Evolutionary conservation across 2,113 vertebrate species (phyloP), one percentile per base, ranked within the genome.

Genomic region (Lampris megalopsis): DNA sequence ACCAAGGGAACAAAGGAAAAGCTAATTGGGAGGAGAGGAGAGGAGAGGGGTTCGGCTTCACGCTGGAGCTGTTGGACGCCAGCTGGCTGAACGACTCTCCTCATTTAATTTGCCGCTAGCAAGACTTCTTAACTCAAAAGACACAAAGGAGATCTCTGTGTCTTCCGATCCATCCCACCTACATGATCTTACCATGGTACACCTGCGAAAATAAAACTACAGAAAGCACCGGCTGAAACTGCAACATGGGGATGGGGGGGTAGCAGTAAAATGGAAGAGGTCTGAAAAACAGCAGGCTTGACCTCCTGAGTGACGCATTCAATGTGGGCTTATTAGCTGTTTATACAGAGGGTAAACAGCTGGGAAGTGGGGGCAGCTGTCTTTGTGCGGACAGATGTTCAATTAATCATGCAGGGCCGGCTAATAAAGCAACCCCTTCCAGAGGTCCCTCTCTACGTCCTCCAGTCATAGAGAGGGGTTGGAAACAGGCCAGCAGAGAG

Each of bases 331-430:
- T 85, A 87, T 91, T 84, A 87, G 66, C 80, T 88, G 87, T 89
- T 88, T 89, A 90, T 88, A 79, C 70, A 68, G 82, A 74, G 79
- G 77, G 88, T 90, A 92, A 92, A 92, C 91, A 93, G 86, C 88
- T 89, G 88, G 82, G 81, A 87, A 81, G 77, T 84, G 84, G 81
- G 87, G 89, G 90, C 87, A 86, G 83, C 81, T 85, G 86, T 83
- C 78, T 82, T 79, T 85, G 81, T 64, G 76, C 57, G 82, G 89
- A 83, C 91, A 93, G 92, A 93, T 93, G 92, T 92, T 88, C 85
- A 87, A 92, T 93, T 92, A 93, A 93, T 92, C 86, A 90, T 68
- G 82, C 80, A 82, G 75, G 74, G 82, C 73, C 79, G 73, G 82
- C 89, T 88, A 91, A 91, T 92, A 89, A 87, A 90, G 86, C 70